phyloP scores from a whole-genome alignment of 2,888 invertebrate genomes.

The Parochlus steinenii region DNA sequence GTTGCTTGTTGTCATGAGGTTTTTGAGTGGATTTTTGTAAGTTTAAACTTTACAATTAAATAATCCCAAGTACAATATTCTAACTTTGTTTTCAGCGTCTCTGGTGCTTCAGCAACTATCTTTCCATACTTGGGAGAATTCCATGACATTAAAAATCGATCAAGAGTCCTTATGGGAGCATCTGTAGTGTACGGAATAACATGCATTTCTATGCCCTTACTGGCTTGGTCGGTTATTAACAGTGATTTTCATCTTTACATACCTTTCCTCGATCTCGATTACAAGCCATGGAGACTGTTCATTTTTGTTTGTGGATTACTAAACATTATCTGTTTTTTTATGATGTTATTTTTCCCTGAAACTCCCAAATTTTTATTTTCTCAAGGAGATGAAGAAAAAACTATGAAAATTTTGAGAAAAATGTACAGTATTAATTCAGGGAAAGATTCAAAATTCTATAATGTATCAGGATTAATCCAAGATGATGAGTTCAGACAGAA shows the following conservation, averaged over 20 bases:
- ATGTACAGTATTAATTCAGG: slow-evolving; percentile 21
- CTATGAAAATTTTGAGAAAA: slow-evolving; percentile 19
- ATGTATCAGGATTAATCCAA: slow-evolving; percentile 3
- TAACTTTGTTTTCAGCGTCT: slow-evolving; percentile 25
- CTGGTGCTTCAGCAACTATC: slow-evolving; percentile 28
- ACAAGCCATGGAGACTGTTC: slow-evolving; percentile 26
- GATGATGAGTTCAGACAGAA: slow-evolving; percentile 14
- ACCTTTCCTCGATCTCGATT: slow-evolving; percentile 19
- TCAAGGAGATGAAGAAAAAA: slow-evolving; percentile 19
- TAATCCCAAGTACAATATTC: neutral
- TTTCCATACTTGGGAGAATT: slow-evolving; percentile 33
- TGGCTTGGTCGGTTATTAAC: slow-evolving; percentile 25
- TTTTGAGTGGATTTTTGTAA: slow-evolving; percentile 37
- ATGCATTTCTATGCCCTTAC: slow-evolving; percentile 23
- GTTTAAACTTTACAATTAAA: too few species aligned
- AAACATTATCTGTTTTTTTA: slow-evolving; percentile 21
- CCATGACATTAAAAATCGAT: slow-evolving; percentile 23
- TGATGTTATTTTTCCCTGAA: slow-evolving; percentile 23
- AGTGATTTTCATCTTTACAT: slow-evolving; percentile 22
- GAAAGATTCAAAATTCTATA: neutral
- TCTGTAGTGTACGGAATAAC: slow-evolving; percentile 25
- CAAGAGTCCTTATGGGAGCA: slow-evolving; percentile 16
- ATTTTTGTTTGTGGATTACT: slow-evolving; percentile 24
- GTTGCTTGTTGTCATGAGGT: slow-evolving; percentile 34
- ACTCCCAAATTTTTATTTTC: slow-evolving; percentile 24